Conservation (phyloP, 2,888 invertebrate genomes). For the Acrocyrtus sp. region DNA sequence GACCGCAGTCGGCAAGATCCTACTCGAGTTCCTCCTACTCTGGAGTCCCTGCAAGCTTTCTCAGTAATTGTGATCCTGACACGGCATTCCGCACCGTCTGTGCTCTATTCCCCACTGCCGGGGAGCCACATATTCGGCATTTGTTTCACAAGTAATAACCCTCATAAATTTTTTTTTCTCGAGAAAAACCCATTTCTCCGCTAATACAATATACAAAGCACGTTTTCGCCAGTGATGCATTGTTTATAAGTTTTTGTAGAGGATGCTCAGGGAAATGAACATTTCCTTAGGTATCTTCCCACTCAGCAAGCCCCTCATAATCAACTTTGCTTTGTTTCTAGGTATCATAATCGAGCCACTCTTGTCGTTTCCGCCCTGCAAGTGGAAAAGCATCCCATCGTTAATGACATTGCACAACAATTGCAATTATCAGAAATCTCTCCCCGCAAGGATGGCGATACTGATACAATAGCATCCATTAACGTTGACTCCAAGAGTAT, state of each 20-base stretch:
- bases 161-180: conserved; percentile 36
- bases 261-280: too few species aligned
- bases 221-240: too few species aligned
- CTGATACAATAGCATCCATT: conserved; percentile 61
- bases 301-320: neutral
- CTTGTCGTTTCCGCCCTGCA: conserved; percentile 92
- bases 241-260: too few species aligned
- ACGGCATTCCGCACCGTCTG: conserved; percentile 63
- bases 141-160: conserved; percentile 85
- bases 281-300: too few species aligned
- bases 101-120: conserved; percentile 89
- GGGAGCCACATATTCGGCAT: conserved; percentile 87
- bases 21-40: conserved; percentile 58
- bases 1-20: conserved; percentile 59
- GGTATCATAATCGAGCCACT: conserved; percentile 92
- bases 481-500: conserved; percentile 62
- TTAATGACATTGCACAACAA: conserved; percentile 69
- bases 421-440: conserved; percentile 53
- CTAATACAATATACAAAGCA: too few species aligned
- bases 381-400: conserved; percentile 91
- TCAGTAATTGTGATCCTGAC: conserved; percentile 61
- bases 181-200: too few species aligned
- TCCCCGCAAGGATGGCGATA: conserved; percentile 57
- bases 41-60: conserved; percentile 59
- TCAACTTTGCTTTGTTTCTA: conserved; percentile 67